Percentiles rank a stretch among this genome's conserved stretches.
Evolutionary conservation across 1,140 invertebrate species (phyloP).

Genomic region (Melanaphis sacchari): DNA sequence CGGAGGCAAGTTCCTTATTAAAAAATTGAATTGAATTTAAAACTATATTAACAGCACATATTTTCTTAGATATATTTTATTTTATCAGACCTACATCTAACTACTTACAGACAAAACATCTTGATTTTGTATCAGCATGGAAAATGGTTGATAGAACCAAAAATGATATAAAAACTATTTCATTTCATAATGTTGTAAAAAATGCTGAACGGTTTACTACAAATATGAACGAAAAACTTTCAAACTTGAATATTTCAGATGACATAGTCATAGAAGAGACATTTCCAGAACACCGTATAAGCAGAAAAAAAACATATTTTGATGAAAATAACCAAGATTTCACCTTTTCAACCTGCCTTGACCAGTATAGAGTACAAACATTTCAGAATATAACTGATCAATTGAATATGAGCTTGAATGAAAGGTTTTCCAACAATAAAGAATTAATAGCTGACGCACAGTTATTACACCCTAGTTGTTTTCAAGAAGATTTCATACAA

Average conservation of each 20-base stretch:
- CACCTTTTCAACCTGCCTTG: not conserved
- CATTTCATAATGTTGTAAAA: not conserved
- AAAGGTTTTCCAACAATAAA: not conserved
- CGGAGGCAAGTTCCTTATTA: not conserved
- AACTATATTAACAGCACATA: not conserved
- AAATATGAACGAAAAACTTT: not conserved
- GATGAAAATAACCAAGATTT: not conserved
- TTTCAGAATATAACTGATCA: not conserved
- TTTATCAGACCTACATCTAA: not conserved
- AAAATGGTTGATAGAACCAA: not conserved
- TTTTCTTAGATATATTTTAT: not conserved
- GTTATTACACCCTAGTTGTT: not conserved
- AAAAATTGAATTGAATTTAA: not conserved
- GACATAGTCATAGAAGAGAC: not conserved
- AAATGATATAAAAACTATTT: not conserved
- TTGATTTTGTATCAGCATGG: constrained; percentile 15
- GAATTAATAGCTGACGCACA: not conserved
- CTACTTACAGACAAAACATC: not conserved
- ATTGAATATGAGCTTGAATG: not conserved
- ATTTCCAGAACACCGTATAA: not conserved
- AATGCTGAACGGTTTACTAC: not conserved
- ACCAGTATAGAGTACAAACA: not conserved
- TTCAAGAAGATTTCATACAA: not conserved
- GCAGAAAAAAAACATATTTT: not conserved
- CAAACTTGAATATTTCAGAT: not conserved